Conservation (phyloP, 2,888 invertebrate species). For the Axea sp. region DNA sequence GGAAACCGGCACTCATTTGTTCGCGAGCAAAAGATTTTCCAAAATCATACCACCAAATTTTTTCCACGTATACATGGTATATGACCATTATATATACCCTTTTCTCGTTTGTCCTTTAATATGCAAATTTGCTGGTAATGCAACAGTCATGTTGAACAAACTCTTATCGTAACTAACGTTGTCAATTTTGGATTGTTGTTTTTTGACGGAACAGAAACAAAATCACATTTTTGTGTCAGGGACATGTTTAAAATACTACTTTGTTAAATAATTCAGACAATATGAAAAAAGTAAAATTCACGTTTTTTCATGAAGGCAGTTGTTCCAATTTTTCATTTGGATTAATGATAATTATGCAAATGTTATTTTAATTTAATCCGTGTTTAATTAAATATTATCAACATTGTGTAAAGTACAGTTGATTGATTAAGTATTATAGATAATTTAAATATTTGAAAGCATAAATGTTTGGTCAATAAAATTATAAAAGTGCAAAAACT, state of each 20-base stretch:
- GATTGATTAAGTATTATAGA: constrained; percentile 41
- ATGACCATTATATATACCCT: not conserved
- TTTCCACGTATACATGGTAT: not conserved
- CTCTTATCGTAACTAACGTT: constrained; percentile 34
- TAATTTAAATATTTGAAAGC: constrained; percentile 7
- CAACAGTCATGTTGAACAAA: constrained; percentile 46
- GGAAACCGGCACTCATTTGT: constrained; percentile 11
- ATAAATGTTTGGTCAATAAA: constrained; percentile 23
- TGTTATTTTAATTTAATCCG: constrained; percentile 44
- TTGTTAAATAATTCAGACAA: constrained; percentile 4
- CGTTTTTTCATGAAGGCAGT: not conserved
- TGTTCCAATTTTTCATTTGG: constrained; percentile 26
- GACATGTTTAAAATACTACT: constrained; percentile 1
- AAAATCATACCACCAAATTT: constrained; percentile 4
- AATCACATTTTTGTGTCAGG: constrained; percentile 14
- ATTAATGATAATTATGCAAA: constrained; percentile 39
- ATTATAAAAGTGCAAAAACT: constrained; percentile 13
- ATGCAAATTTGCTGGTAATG: constrained; percentile 49
- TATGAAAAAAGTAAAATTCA: not conserved
- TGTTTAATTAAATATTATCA: constrained; percentile 44
- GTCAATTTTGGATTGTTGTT: constrained; percentile 21
- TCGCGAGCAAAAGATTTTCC: constrained; percentile 16
- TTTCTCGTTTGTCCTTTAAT: constrained; percentile 29
- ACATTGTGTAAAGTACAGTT: constrained; percentile 16
- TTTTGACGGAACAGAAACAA: not conserved